These are phyloP conservation scores for Philereme vetulata DNA, from an alignment of 2,888 invertebrate genomes.

Conservation along the genomic window DNA sequence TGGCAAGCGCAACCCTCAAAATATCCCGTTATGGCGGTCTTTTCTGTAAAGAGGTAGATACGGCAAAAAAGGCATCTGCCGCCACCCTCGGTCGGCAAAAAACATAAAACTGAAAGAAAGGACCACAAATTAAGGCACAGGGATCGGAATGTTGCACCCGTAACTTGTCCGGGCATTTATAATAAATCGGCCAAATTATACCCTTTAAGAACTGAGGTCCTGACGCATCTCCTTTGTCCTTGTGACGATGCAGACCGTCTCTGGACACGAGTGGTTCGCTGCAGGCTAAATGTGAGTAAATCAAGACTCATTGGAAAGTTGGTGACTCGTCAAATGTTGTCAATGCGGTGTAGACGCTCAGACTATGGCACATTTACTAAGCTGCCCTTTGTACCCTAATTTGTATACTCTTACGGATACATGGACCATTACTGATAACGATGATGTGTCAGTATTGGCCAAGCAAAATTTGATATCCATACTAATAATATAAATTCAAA, in stretches of 20 bases:
- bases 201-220: slow-evolving; percentile 34
- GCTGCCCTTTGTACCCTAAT: too few relatives aligned
- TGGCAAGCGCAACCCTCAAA: slow-evolving; percentile 49
- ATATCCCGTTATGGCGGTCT: slow-evolving; percentile 76
- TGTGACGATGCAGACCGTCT: slow-evolving; percentile 3
- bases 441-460: too few relatives aligned
- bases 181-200: slow-evolving; percentile 61
- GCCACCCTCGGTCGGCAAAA: slow-evolving; percentile 72
- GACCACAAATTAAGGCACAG: slow-evolving; percentile 76
- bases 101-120: slow-evolving; percentile 77
- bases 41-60: slow-evolving; percentile 55
- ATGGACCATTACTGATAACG: too few relatives aligned
- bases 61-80: slow-evolving; percentile 72
- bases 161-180: slow-evolving; percentile 61
- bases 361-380: too few relatives aligned
- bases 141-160: slow-evolving; percentile 78
- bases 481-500: too few relatives aligned
- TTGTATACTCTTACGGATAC: too few relatives aligned
- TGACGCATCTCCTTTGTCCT: slow-evolving; percentile 48
- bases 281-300: too few relatives aligned
- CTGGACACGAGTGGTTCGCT: too few relatives aligned
- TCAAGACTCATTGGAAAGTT: too few relatives aligned
- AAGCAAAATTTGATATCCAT: too few relatives aligned
- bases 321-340: too few relatives aligned
- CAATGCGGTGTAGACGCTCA: too few relatives aligned